These are phyloP conservation scores for Eupithecia abbreviata DNA, from an alignment of 2,888 invertebrate species.

Conservation along the genomic window DNA sequence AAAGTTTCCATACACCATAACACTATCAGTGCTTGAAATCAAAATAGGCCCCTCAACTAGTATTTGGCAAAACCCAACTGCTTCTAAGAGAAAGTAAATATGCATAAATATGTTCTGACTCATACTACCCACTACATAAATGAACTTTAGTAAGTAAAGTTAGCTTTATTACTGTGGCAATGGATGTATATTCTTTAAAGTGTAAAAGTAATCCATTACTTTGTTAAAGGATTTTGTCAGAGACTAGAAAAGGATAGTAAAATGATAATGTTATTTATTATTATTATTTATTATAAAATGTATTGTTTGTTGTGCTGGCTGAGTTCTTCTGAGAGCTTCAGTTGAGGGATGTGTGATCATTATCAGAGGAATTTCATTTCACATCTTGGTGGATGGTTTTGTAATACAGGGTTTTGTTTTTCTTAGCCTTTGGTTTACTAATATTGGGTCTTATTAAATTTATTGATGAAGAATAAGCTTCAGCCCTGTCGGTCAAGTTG, in stretches of 20 bases:
- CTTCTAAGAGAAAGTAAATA: conserved; percentile 24
- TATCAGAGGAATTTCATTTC: background rate
- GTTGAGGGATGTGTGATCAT: conserved; percentile 5
- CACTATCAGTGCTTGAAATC: conserved; percentile 20
- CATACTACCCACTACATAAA: background rate
- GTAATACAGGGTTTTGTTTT: background rate
- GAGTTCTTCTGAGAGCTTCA: background rate
- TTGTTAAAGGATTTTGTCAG: background rate
- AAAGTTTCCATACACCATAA: background rate
- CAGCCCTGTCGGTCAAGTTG: background rate
- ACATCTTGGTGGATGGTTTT: background rate
- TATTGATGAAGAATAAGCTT: background rate
- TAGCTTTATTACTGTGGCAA: background rate
- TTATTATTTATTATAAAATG: background rate
- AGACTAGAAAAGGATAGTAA: background rate
- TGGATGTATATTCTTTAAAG: background rate
- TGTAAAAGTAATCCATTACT: background rate
- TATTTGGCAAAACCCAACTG: conserved; percentile 22
- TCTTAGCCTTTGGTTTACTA: background rate
- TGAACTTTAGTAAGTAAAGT: background rate
- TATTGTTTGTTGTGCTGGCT: background rate
- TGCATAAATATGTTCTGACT: conserved; percentile 16
- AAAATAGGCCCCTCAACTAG: conserved; percentile 9
- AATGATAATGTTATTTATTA: background rate
- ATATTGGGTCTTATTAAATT: background rate